Conservation (phyloP, 2,797 vertebrate genomes). For the Diceros bicornis region DNA sequence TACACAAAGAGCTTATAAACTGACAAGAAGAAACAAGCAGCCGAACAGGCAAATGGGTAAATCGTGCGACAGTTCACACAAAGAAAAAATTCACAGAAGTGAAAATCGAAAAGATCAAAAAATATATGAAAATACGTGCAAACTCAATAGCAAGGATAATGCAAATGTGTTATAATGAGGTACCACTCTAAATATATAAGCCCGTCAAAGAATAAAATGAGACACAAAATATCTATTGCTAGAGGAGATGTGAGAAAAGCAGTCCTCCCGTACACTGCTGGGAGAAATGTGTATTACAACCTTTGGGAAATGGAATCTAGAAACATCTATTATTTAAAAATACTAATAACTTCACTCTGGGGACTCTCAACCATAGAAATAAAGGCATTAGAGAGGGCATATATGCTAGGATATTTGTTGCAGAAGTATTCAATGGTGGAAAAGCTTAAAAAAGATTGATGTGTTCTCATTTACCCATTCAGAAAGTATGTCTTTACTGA, state of each 20-base stretch:
- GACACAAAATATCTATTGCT: background rate
- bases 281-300: background rate
- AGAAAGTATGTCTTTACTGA: background rate
- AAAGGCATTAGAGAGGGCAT: background rate
- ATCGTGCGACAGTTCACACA: background rate
- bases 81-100: background rate
- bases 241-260: background rate
- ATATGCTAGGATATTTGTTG: background rate
- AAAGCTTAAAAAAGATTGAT: background rate
- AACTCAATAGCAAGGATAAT: background rate
- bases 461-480: background rate
- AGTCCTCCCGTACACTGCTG: background rate
- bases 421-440: background rate
- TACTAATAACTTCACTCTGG: background rate
- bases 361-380: background rate
- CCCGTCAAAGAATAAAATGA: background rate
- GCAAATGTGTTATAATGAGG: background rate
- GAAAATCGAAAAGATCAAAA: background rate
- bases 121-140: background rate
- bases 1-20: background rate
- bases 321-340: background rate
- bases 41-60: background rate
- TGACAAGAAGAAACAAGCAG: background rate
- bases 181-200: background rate
- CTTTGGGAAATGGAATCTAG: background rate